Percentiles rank a stretch among this genome's conserved stretches.
phyloP scores from a whole-genome alignment of 1,140 invertebrate species.

The Mercenaria mercenaria region DNA sequence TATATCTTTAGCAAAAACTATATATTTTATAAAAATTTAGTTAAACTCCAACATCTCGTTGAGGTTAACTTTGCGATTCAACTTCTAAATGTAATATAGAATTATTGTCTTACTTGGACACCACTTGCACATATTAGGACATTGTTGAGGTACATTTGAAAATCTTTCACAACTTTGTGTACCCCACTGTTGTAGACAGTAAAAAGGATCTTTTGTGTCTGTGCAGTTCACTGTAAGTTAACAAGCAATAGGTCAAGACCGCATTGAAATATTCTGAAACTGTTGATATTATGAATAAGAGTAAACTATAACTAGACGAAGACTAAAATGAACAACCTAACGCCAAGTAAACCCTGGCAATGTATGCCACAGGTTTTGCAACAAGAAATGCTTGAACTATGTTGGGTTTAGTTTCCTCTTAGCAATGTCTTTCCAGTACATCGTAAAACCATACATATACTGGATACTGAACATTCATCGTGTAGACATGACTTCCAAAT shows the following conservation, averaged over 20 bases:
- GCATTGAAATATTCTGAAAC: neutral
- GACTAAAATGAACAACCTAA: neutral
- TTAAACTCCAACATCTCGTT: no score
- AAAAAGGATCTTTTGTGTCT: neutral
- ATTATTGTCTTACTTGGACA: constrained; percentile 8
- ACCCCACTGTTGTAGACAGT: constrained; percentile 21
- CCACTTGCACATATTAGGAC: constrained; percentile 47
- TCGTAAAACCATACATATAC: no score
- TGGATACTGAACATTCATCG: no score
- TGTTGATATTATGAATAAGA: neutral
- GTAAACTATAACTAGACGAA: neutral
- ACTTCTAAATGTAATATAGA: no score
- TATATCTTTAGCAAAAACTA: no score
- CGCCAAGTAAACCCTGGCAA: no score
- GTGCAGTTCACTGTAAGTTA: constrained; percentile 41
- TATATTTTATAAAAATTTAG: no score
- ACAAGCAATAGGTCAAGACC: neutral
- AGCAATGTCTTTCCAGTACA: no score
- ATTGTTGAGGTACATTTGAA: constrained; percentile 22
- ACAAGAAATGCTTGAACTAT: neutral
- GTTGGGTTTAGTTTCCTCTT: neutral
- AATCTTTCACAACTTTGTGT: neutral
- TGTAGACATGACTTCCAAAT: no score
- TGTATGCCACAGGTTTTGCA: neutral
- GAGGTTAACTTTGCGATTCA: no score